Conservation (phyloP, 1,140 invertebrate genomes). For the Eumaeus atala region DNA sequence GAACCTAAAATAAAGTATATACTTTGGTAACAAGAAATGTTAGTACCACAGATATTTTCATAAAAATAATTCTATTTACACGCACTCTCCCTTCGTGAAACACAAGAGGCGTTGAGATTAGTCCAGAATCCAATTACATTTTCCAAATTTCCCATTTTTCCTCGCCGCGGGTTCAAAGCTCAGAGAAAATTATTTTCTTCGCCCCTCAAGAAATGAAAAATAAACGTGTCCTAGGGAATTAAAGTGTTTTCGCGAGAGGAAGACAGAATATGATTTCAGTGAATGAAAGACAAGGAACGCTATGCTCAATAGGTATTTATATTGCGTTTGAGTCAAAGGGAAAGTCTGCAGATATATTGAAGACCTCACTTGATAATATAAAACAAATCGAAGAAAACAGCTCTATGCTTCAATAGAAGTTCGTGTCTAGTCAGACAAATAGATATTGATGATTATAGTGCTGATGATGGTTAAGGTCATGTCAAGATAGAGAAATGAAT, state of each 20-base stretch:
- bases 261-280: conserved; percentile 19
- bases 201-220: conserved; percentile 67
- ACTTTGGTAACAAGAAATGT: conserved; percentile 1
- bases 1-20: neutral
- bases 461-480: no score
- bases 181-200: conserved; percentile 69
- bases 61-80: conserved; percentile 41
- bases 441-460: no score
- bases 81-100: conserved; percentile 45
- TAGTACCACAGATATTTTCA: conserved; percentile 14
- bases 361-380: no score
- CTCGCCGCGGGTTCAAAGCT: conserved; percentile 65
- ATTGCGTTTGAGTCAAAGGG: no score
- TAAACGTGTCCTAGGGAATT: conserved; percentile 51
- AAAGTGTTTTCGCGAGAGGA: conserved; percentile 32
- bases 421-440: no score
- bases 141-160: conserved; percentile 67
- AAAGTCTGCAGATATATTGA: no score
- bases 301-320: no score
- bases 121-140: conserved; percentile 70
- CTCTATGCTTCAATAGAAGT: no score
- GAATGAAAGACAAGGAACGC: conserved; percentile 28
- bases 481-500: no score
- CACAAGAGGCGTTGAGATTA: conserved; percentile 62
- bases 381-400: no score